Percentiles rank a stretch among this genome's conserved stretches.
These are phyloP conservation scores for Amphiprion percula DNA, from an alignment of 2,113 vertebrate species.

Conservation along the genomic window DNA sequence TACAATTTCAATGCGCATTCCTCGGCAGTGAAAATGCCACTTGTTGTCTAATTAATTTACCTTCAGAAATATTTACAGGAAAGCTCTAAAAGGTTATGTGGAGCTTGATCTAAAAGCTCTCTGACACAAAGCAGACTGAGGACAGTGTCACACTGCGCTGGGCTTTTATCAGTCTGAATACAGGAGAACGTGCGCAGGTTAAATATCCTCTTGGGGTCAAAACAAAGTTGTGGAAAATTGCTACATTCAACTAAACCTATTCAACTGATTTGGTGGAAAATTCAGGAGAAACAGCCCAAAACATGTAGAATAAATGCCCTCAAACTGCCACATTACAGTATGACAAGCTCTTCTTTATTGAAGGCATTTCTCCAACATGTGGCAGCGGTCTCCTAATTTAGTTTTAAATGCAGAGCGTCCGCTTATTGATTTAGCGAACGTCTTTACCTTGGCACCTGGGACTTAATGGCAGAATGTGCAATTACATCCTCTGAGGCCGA, in stretches of 20 bases:
- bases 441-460: slow-evolving; percentile 23
- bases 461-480: not conserved
- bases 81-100: slow-evolving; percentile 39
- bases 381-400: slow-evolving; percentile 3
- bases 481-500: slow-evolving; percentile 23
- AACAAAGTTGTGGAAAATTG: slow-evolving; percentile 21
- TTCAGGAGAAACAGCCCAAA: not conserved
- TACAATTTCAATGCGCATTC: slow-evolving; percentile 23
- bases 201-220: slow-evolving; percentile 25
- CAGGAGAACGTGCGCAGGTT: not conserved
- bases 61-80: slow-evolving; percentile 14
- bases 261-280: not conserved
- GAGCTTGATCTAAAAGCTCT: slow-evolving; percentile 53
- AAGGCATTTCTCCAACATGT: not conserved
- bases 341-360: not conserved
- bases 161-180: slow-evolving; percentile 36
- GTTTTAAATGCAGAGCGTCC: not conserved
- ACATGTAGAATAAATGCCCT: not conserved
- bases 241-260: not conserved
- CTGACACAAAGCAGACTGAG: slow-evolving; percentile 53
- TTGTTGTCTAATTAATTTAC: slow-evolving; percentile 59
- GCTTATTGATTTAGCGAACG: slow-evolving; percentile 9
- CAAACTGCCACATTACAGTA: not conserved
- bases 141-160: slow-evolving; percentile 42
- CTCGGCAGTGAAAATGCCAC: slow-evolving; percentile 30